A percentile compares a stretch with the other conserved stretches of the same genome.
Conservation (phyloP, 2,797 vertebrate species). For the Botia almorhae region DNA sequence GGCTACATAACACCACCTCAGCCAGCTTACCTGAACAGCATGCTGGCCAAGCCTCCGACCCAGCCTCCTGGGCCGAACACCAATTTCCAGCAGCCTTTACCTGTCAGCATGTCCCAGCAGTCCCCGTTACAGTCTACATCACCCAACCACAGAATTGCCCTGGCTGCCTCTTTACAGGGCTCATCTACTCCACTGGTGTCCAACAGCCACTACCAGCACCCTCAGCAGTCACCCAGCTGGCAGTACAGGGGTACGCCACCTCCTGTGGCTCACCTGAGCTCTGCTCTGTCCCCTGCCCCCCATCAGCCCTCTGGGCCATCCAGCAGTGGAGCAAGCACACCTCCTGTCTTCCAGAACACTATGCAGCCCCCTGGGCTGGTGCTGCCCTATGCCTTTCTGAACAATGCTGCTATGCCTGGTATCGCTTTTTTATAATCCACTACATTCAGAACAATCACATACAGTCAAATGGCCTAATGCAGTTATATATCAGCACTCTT, state of each 20-base stretch:
- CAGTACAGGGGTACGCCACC: conserved; percentile 74
- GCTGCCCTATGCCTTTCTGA: conserved; percentile 75
- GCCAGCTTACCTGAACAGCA: conserved; percentile 76
- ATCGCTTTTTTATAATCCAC: conserved; percentile 37
- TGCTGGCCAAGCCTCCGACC: conserved; percentile 77
- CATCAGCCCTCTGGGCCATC: conserved; percentile 71
- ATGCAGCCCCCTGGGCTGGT: conserved; percentile 67
- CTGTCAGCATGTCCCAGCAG: conserved; percentile 77
- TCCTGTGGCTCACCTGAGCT: conserved; percentile 73
- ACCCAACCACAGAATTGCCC: conserved; percentile 67
- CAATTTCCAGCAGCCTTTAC: conserved; percentile 78
- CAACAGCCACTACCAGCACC: conserved; percentile 77
- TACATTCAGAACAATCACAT: background rate
- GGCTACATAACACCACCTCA: conserved; percentile 76
- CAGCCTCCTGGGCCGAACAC: conserved; percentile 77
- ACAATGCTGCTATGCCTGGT: conserved; percentile 87
- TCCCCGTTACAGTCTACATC: conserved; percentile 75
- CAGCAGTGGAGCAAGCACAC: conserved; percentile 70
- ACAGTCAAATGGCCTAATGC: too few species aligned
- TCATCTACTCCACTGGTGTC: conserved; percentile 76
- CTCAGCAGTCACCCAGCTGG: conserved; percentile 78
- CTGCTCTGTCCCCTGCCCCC: conserved; percentile 60
- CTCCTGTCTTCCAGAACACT: conserved; percentile 73
- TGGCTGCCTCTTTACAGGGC: conserved; percentile 68
- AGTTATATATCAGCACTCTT: too few species aligned